Evolutionary conservation across 2,888 invertebrate species (phyloP), one percentile per base, ranked within the genome.

Genomic region (Plebejus anna): DNA sequence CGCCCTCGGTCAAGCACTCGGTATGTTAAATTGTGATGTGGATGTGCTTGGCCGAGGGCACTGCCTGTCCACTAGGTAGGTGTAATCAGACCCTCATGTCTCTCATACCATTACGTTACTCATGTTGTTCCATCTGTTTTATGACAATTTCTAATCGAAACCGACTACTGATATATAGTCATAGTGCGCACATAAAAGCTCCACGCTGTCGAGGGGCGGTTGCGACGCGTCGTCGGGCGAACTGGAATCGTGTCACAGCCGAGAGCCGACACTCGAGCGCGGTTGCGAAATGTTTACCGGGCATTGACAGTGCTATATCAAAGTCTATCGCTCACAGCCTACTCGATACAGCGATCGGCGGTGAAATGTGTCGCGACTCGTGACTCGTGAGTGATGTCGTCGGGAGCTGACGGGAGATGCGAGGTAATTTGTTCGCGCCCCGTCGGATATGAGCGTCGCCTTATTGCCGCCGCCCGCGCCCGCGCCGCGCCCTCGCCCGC

Each of bases 391-490:
- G 82, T 83, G 83, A 85, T 83, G 81, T 81, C 80, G 83, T 80
- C 82, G 79, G 80, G 80, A 80, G 80, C 79, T 81, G 79, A 79
- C 82, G 79, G 80, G 80, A 80, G 80, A 79, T 81, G 79, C 80
- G 82, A 79, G 77, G 84, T 89, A 91, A 91, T 91, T 90, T 84
- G 88, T 86, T 85, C 80, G 82, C 79, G 83, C 83, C 83, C 86
- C 86, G 87, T 90, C 92, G 92, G 92, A 92, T 90, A 92, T 92
- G 89, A 91, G 89, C 85, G 88, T 82, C 84, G 85, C 89, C 88
- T 91, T 92, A 90, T 90, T 90, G 90, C 89, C 87, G 85, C 85
- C 86, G 83, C 86, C 84, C 86, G 86, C 90, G 90, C 89, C 87
- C 85, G 85, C 86, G 83, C 85, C 84, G 86, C 87, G 87, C 85